Conservation (phyloP, 2,888 invertebrate species). For the Sinelater perroti region DNA sequence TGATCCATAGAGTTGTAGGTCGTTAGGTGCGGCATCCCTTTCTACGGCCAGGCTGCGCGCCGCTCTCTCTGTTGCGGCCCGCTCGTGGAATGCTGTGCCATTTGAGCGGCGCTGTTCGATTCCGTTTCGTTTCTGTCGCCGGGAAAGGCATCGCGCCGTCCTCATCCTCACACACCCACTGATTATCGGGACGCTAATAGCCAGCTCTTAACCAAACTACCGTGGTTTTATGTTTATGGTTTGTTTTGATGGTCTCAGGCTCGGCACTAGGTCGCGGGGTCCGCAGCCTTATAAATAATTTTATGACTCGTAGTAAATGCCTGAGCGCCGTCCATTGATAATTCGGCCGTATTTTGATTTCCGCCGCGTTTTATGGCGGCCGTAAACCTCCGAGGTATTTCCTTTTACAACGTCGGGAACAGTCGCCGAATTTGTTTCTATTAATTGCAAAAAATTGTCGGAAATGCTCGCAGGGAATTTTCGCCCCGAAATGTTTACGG, state of each 20-base stretch:
- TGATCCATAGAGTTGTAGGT: constrained; percentile 36
- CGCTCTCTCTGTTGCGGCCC: constrained; percentile 12
- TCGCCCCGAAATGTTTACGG: constrained; percentile 10
- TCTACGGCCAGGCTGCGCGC: neutral
- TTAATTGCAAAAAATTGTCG: too few species aligned
- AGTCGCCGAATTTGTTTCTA: neutral
- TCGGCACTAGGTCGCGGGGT: constrained; percentile 49
- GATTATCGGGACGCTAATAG: constrained; percentile 48
- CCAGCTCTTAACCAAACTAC: constrained; percentile 41
- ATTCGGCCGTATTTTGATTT: constrained; percentile 18
- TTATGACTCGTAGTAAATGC: constrained; percentile 36
- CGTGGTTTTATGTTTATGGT: constrained; percentile 51
- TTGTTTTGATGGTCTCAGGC: constrained; percentile 52
- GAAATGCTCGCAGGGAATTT: too few species aligned
- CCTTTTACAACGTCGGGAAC: neutral
- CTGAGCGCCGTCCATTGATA: constrained; percentile 33
- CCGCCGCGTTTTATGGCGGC: too few species aligned
- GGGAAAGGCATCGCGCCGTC: constrained; percentile 23
- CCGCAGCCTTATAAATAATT: constrained; percentile 44
- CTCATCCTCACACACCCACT: constrained; percentile 41
- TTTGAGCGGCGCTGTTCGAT: constrained; percentile 24
- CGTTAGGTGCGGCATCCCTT: constrained; percentile 31
- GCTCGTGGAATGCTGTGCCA: constrained; percentile 30
- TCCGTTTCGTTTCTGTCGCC: constrained; percentile 29
- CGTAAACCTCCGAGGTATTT: too few species aligned